phyloP scores from a whole-genome alignment of 2,113 vertebrate species.

The Choloepus hoffmanni region DNA sequence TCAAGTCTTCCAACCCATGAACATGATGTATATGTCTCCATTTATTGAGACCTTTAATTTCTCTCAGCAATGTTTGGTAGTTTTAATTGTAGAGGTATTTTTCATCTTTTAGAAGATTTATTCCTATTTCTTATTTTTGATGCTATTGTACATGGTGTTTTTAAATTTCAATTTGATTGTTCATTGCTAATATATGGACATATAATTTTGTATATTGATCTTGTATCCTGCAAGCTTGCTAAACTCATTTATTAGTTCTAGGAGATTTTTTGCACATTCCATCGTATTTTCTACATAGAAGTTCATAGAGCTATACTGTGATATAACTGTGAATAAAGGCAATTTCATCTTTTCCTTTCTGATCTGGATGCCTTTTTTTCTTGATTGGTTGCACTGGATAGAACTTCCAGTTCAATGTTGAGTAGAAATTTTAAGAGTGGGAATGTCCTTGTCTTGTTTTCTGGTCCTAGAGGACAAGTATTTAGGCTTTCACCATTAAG shows the following conservation, averaged over 20 bases:
- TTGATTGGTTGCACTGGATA: neutral
- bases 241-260: neutral
- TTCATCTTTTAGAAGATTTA: neutral
- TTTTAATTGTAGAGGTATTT: neutral
- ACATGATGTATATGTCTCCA: neutral
- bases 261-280: neutral
- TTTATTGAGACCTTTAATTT: neutral
- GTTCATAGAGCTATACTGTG: neutral
- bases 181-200: neutral
- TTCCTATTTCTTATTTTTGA: constrained; percentile 19
- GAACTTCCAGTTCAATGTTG: neutral
- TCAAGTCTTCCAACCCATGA: neutral
- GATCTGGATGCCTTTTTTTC: neutral
- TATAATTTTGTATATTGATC: neutral
- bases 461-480: neutral
- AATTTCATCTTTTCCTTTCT: neutral
- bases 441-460: neutral
- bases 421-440: neutral
- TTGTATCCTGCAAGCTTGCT: neutral
- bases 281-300: neutral
- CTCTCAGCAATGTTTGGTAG: neutral
- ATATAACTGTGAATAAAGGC: neutral
- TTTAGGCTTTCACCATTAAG: neutral
- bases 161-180: constrained; percentile 27
- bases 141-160: neutral